Evolutionary conservation across 2,888 invertebrate genomes (phyloP), one percentile per base, ranked within the genome.

Genomic region (Apoda limacodes): DNA sequence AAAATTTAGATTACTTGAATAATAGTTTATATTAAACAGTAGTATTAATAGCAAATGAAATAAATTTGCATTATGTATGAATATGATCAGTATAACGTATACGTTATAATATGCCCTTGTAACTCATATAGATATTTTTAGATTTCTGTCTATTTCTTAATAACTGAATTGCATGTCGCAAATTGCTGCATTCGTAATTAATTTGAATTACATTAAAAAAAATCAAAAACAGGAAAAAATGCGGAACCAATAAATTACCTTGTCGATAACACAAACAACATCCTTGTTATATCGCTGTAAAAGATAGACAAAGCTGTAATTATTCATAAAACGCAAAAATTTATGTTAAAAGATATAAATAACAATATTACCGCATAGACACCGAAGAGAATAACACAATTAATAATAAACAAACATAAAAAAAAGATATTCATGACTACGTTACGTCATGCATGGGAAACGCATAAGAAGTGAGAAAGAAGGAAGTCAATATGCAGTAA

Each of bases 271-370:
- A 46, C 76, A 78, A 33, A 59, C 40, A 22, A 75, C 61, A 43
- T 69, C 66, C 37, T 62, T 69, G 40, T 64, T 75, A 45, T 66
- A 75, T 28, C 39, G 39, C 75, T 75, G 69, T 35, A 67, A 70
- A 14, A 32, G 34, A 35, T 41, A 35, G 35, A 33, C 33, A 33
- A 34, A 38, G 37, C 25, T 33, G 32, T 28, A 17, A 30, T 21
- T 32, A 24, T 13, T 34, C 19, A 34, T 22, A 31, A 34, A 21
- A 35, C 39, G 35, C 21, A 20, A 37, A 37, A 36, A 9, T 7
- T 10, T 13, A 29, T 17, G 9, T 31, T 20, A 26, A 25, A 19
- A 17, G 25, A 13, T 26, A 17, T 25, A 22, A 37, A 40, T 32
- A 17, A 5, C 17, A 34, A 39, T 39, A 61, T 67, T 63, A 76